Evolutionary conservation across 2,888 invertebrate species (phyloP), one percentile per base, ranked within the genome.

Genomic region (Drosophila subsilvestris): DNA sequence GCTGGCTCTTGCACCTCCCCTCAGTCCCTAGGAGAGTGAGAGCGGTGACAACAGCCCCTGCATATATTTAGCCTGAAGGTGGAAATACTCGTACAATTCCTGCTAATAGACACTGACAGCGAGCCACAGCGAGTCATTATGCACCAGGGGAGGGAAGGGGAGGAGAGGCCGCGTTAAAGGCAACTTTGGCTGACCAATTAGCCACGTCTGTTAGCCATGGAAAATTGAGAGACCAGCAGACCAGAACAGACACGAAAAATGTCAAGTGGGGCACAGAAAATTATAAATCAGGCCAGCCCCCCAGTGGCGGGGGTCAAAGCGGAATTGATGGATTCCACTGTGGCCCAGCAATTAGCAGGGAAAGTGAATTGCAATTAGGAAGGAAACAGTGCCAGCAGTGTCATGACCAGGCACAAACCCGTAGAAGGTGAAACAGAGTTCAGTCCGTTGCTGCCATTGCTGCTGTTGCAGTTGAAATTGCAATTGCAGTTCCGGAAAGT

Each of bases 141-240:
- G 51, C 58, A 2, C 51, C 45, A 22, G 3, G 22, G 22, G 22
- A 22, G 22, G 22, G 22, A n/a, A n/a, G 3, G 20, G 2, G 20
- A 20, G 20, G 20, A 3, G 3, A 20, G 20, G 20, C 20, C 20
- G 20, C 3, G 20, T 20, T 20, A 1, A n/a, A n/a, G n/a, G n/a
- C 3, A 68, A 75, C 78, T 84, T 71, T 69, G 76, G 68, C 85
- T 73, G 80, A 61, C 87, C 87, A 82, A 82, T 82, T 82, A 87
- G 77, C 60, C 53, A 67, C 71, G 69, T 86, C 74, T 63, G 62
- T 27, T 61, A 50, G 42, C 51, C 27, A 44, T 50, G 20, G 47
- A 48, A 68, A 59, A 78, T 62, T 58, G 51, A 56, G 56, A 80
- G 47, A 69, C 61, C 72, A 86, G 32, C 63, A 70, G 84, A 86